Base-by-base conservation (phyloP, 2,888 invertebrate genomes). In the Stegophylla sp. region DNA sequence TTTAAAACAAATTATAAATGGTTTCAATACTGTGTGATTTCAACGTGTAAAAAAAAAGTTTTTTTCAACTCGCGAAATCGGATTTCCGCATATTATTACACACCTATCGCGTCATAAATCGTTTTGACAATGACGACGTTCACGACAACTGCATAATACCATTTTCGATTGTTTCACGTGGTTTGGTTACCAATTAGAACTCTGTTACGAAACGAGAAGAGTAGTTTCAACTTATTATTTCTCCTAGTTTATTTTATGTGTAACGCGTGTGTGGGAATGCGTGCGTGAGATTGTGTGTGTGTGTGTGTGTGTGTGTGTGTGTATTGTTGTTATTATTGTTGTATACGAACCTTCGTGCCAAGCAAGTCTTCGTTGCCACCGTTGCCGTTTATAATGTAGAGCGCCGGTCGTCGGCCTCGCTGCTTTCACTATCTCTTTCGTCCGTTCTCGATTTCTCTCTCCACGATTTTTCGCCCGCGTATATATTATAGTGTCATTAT, bases 341-440 rank as follows among this genome's bases (percentile, higher is more conserved):
- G 23, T 53, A 20, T 56, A 20, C 20, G 9, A 34, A 7, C 34
- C 34, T 3, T 34, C 34, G 34, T 34, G 7, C 34, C 7, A 34
- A 7, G 34, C 34, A 34, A 34, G 34, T 34, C 12, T 2, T n/a
- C 28, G 74, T n/a, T n/a, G n/a, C n/a, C n/a, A n/a, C 23, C 43
- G 41, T 48, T 20, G 73, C 28, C 73, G 26, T 61, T 48, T 48
- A 48, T 61, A 51, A 53, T 64, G n/a, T 64, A 53, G 75, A 75
- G 75, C 75, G 75, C 41, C 64, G 75, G 75, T 75, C 75, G 75
- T 53, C 75, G 75, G 75, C 75, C 75, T 75, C 75, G 71, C n/a
- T 26, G 74, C 48, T 75, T 75, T 75, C 75, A 75, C 75, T 75
- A 61, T 74, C 51, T 34, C 43, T 69, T 69, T 51, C 48, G 69